phyloP scores from a whole-genome alignment of 2,113 vertebrate genomes.

The Saccopteryx leptura region DNA sequence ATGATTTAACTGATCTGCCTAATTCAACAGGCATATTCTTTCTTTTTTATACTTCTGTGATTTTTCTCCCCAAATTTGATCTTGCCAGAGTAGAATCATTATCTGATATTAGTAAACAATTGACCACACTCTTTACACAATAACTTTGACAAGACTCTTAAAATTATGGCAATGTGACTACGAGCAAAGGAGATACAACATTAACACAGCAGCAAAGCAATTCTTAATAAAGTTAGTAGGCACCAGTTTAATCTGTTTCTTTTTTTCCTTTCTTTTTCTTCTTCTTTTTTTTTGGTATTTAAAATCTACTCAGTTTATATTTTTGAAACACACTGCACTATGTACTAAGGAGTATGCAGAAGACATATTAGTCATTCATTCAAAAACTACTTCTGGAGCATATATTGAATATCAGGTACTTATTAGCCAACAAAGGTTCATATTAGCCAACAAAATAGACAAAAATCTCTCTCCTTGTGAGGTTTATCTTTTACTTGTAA shows the following conservation, averaged over 20 bases:
- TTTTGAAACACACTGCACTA: neutral
- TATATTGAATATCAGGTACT: neutral
- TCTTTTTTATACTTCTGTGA: neutral
- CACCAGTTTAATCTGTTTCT: neutral
- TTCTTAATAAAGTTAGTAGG: neutral
- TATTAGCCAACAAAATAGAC: neutral
- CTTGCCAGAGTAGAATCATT: neutral
- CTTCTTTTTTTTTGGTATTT: neutral
- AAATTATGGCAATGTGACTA: neutral
- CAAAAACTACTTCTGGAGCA: neutral
- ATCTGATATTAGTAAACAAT: neutral
- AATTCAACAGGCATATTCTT: neutral
- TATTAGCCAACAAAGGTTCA: neutral
- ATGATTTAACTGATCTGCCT: neutral
- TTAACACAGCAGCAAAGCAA: neutral
- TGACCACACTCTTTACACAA: neutral
- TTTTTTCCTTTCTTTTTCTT: no score
- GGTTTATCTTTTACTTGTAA: neutral
- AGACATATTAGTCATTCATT: neutral
- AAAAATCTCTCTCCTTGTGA: neutral
- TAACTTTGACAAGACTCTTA: neutral
- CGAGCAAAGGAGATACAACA: neutral
- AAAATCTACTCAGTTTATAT: neutral
- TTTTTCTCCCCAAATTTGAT: slow-evolving; percentile 50
- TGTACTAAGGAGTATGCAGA: neutral